A percentile compares a stretch with the other conserved stretches of the same genome.
Evolutionary conservation across 2,113 vertebrate species (phyloP).

Genomic region (Gymnobelideus leadbeateri): DNA sequence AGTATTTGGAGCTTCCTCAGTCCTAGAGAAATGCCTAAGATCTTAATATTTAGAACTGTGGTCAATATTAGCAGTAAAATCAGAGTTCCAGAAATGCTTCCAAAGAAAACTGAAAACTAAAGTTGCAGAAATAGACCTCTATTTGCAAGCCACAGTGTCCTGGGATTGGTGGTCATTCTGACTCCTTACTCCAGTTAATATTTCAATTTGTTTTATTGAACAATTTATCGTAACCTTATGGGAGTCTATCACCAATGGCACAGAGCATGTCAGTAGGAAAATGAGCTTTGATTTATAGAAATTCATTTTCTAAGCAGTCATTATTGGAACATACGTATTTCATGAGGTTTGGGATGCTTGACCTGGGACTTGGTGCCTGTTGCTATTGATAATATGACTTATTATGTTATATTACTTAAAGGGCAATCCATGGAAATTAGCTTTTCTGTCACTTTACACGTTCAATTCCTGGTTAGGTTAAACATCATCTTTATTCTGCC

Average conservation of each 20-base stretch:
- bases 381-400: conserved; percentile 40
- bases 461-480: conserved; percentile 12
- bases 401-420: conserved; percentile 63
- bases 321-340: background rate
- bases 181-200: background rate
- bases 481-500: conserved; percentile 48
- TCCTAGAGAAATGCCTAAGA: background rate
- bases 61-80: background rate
- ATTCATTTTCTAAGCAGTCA: background rate
- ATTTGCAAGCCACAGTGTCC: accelerated
- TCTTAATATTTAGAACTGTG: background rate
- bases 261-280: background rate
- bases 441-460: conserved; percentile 27
- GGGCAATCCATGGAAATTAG: conserved; percentile 31
- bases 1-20: background rate
- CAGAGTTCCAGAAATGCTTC: background rate
- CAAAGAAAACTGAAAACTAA: background rate
- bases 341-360: background rate
- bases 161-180: background rate
- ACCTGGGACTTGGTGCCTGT: background rate
- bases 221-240: background rate
- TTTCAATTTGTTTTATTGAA: no score
- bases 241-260: background rate
- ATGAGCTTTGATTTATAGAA: conserved; percentile 28
- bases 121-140: background rate